Conservation (phyloP, 2,888 invertebrate genomes). For the Thalpophila matura region DNA sequence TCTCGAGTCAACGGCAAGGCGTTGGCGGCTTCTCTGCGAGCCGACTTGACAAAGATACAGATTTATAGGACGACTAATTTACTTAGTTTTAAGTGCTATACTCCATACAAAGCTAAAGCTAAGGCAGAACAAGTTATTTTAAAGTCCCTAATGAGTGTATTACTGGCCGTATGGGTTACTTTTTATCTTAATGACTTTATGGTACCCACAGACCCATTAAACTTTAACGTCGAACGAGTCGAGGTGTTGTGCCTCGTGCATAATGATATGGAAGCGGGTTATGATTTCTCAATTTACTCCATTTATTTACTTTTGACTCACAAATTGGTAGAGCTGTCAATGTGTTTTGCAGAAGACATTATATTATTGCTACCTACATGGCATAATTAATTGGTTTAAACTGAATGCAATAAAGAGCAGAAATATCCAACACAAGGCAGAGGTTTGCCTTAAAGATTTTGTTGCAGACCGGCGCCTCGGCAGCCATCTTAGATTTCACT, state of each 20-base stretch:
- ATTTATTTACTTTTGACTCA: slow-evolving; percentile 15
- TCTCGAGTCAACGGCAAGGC: slow-evolving; percentile 45
- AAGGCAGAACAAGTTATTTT: slow-evolving; percentile 12
- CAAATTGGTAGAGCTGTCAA: slow-evolving; percentile 10
- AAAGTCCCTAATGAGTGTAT: slow-evolving; percentile 28
- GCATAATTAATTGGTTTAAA: neutral
- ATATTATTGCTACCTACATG: neutral
- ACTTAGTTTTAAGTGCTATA: slow-evolving; percentile 42
- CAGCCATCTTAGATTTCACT: slow-evolving; percentile 58
- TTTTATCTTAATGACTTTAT: slow-evolving; percentile 55
- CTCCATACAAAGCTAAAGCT: slow-evolving; percentile 27
- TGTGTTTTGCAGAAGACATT: neutral
- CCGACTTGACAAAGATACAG: slow-evolving; percentile 66
- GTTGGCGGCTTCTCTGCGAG: slow-evolving; percentile 42
- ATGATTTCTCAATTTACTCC: slow-evolving; percentile 35
- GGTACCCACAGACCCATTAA: slow-evolving; percentile 35
- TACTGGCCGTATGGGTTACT: slow-evolving; percentile 34
- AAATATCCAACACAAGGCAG: slow-evolving; percentile 2
- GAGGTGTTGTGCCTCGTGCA: slow-evolving; percentile 18
- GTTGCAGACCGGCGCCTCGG: slow-evolving; percentile 51
- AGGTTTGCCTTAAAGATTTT: slow-evolving; percentile 32
- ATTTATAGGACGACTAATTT: slow-evolving; percentile 71
- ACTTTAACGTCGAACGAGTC: slow-evolving; percentile 28
- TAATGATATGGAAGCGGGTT: slow-evolving; percentile 37
- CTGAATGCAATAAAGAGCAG: neutral